Base-by-base conservation (phyloP, 2,888 invertebrate species). In the Eremobia ochroleuca region DNA sequence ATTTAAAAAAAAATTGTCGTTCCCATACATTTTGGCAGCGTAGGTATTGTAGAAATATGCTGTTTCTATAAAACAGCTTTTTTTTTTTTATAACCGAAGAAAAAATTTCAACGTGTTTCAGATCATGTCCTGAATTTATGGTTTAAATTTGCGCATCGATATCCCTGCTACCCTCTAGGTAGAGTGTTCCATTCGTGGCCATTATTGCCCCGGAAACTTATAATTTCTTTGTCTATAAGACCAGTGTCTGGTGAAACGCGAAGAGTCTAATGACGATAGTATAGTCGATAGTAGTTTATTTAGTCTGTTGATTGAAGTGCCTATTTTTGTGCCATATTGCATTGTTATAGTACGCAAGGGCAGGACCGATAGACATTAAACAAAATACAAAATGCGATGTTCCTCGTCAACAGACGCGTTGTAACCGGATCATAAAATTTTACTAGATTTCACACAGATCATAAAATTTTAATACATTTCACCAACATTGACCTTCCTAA, bases 221-320 rank as follows among this genome's bases (percentile, higher is more conserved):
- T 3, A 49, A 34, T 43, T 34, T 34, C 59, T 52, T 52, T 9
- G 66, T 15, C 4, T 64, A 25, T 37, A 21, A 15, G 40, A 18
- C n/a, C 18, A 31, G 8, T 59, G 4, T n/a, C 58, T 31, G n/a
- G 46, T 76, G 18, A 34, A 25, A 28, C 2, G 31, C 31, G 58
- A 66, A 46, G 49, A 69, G 31, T 31, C 1, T 43, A 6, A 49
- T 43, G 21, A 55, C 71, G 25, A 62, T 43, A 59, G 21, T n/a
- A 31, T 49, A 61, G 18, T 34, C 25, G 0, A 40, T 49, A 78
- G 15, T 64, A 11, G 4, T 52, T 52, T 65, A 65, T 73, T 49
- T 58, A 58, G 40, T 25, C 34, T 79, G 31, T 43, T 49, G 34
- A 52, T 66, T 43, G 15, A 64, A 77, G 31, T 64, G 46, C 62